A percentile compares a stretch with the other conserved stretches of the same genome.
These are phyloP conservation scores for Galago senegalensis DNA, from an alignment of 2,797 vertebrate genomes.

Conservation along the genomic window DNA sequence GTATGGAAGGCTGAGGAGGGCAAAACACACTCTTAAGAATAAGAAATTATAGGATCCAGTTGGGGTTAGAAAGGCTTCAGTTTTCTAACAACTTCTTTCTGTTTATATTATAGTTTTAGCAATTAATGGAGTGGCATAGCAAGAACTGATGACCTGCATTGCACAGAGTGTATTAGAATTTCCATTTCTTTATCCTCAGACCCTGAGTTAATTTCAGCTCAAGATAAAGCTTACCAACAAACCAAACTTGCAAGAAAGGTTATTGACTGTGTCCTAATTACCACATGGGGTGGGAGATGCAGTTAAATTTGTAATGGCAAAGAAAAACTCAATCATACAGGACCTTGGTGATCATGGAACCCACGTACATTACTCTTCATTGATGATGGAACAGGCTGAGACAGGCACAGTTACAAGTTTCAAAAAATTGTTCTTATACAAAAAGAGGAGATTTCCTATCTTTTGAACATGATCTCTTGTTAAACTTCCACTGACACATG, in stretches of 20 bases:
- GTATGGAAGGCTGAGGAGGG: slow-evolving; percentile 49
- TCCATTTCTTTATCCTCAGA: neutral
- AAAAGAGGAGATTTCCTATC: neutral
- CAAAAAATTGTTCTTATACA: neutral
- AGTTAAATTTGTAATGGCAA: neutral
- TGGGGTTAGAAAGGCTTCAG: slow-evolving; percentile 45
- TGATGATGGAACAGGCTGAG: neutral
- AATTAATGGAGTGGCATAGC: slow-evolving; percentile 15
- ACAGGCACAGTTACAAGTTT: neutral
- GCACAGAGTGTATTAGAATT: neutral
- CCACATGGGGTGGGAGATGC: neutral
- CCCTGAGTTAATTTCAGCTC: neutral
- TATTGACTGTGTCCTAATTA: slow-evolving; percentile 33
- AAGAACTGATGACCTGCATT: neutral
- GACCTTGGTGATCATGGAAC: neutral
- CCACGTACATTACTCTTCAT: neutral
- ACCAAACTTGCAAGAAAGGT: neutral
- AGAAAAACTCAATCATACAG: neutral
- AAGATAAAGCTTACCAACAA: slow-evolving; percentile 36
- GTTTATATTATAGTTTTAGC: slow-evolving; percentile 17
- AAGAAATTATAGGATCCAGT: slow-evolving; percentile 52
- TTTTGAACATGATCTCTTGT: neutral
- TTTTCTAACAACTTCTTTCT: neutral
- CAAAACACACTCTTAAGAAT: slow-evolving; percentile 60
- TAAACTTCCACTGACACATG: neutral